Evolutionary conservation across 2,888 invertebrate species (phyloP), one percentile per base, ranked within the genome.

Genomic region (Aphrophora alni): DNA sequence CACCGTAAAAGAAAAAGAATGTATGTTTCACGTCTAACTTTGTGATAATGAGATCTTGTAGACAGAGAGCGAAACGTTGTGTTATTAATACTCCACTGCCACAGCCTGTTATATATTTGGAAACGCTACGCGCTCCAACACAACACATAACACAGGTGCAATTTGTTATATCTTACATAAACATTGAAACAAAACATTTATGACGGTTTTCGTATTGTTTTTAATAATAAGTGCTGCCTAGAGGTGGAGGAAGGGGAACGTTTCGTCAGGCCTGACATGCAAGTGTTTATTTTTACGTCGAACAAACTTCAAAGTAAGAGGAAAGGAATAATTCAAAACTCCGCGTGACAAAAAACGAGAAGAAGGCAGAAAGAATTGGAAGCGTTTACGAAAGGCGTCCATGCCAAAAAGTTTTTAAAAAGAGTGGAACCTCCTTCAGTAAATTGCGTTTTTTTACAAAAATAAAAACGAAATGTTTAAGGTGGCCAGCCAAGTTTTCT

Each of bases 401-500:
- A 59, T 59, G 59, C 59, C 59, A 59, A 59, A 59, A 59, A 21
- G 1, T 59, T n/a, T 59, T 59, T 59, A 59, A 59, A 59, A 59
- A 59, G 59, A 59, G 59, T 59, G 59, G 59, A 59, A 59, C 59
- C 44, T n/a, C 38, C 25, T 24, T 51, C 33, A 26, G 77, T 77
- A 72, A 78, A 78, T 78, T 51, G 71, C 51, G 78, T 79, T 73
- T 59, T 59, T 59, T 59, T 59, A 21, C 33, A 74, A 79, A 79
- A 79, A 74, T 68, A 74, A 79, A 79, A 79, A 59, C 4, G 5
- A 8, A 33, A 33, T 5, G 21, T n/a, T 59, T 14, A 21, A 74
- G 78, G 74, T 68, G 38, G 33, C 73, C 68, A 69, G 78, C 78
- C 78, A 79, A 79, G 74, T 68, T 79, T 74, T 74, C 74, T 79